Evolutionary conservation across 2,113 vertebrate species (phyloP), one percentile per base, ranked within the genome.

Genomic region (Oncorhynchus masou): DNA sequence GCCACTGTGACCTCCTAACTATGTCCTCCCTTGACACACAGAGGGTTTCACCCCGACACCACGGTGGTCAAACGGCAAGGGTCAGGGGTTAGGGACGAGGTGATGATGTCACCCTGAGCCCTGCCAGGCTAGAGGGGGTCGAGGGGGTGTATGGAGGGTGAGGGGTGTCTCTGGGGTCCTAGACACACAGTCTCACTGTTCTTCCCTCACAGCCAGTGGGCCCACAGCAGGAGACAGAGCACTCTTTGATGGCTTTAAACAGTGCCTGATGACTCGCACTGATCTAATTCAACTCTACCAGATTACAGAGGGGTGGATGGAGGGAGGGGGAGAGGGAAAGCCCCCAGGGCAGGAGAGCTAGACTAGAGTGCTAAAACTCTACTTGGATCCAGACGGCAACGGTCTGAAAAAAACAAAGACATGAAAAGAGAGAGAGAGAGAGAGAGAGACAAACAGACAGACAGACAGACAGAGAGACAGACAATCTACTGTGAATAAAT

Each of bases 211-310:
- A 86, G 90, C 88, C 88, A 90, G 82, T 89, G 89, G 89, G 89
- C 86, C 88, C 80, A 84, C 87, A 84, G 77, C 60, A 34, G 60
- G 82, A 87, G 88, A 93, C 91, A 93, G 85, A 70, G 85, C 81
- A 76, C 73, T 83, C 90, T 91, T 93, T 93, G 91, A 92, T 89
- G 87, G 69, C 81, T 85, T 90, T 92, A 91, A 93, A 93, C 89
- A 87, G 85, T 65, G 88, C 86, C 88, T 89, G 91, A 90, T 93
- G 91, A 90, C 88, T 91, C 66, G 67, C 81, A 78, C 81, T 91
- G 87, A 87, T 88, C 88, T 88, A 90, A 93, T 93, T 92, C 92
- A 89, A 88, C 51, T 77, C 81, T 85, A 85, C 75, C 74, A 84
- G 82, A 68, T 84, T 82, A 76, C 77, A 77, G 73, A 85, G 84